These are phyloP conservation scores for Lepidurus couesii DNA, from an alignment of 1,140 invertebrate species.

Conservation along the genomic window DNA sequence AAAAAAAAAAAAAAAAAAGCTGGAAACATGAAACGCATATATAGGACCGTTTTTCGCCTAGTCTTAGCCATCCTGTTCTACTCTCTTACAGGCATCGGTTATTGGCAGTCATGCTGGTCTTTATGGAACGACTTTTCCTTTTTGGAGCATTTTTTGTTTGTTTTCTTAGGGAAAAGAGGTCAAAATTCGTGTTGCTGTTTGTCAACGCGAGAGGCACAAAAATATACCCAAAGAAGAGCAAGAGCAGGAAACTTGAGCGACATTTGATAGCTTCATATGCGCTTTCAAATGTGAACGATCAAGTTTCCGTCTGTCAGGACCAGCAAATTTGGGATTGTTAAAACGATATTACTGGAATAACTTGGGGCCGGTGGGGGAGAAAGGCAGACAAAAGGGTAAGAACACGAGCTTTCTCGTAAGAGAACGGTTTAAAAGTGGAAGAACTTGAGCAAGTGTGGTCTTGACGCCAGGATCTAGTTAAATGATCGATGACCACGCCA, in stretches of 20 bases:
- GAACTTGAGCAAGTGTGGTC: not conserved
- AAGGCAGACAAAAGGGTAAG: not conserved
- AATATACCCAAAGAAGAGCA: not conserved
- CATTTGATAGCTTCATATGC: conserved; percentile 1
- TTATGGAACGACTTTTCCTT: not conserved
- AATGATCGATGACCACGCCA: conserved; percentile 14
- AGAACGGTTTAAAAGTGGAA: not conserved
- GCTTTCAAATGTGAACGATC: not conserved
- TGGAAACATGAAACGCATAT: too few species aligned
- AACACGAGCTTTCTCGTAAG: not conserved
- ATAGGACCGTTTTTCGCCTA: not conserved
- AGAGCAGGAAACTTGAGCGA: not conserved
- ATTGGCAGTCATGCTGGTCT: not conserved
- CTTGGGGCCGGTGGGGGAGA: not conserved
- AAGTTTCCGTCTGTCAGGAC: not conserved
- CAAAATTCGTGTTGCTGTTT: not conserved
- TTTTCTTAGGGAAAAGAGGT: not conserved
- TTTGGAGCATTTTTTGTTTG: not conserved
- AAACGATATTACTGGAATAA: too few species aligned
- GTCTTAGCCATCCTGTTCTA: not conserved
- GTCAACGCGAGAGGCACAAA: not conserved
- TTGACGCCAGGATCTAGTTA: not conserved
- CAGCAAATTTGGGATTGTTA: too few species aligned
- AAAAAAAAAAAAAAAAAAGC: too few species aligned
- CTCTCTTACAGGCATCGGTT: not conserved